Conservation (phyloP, 2,113 vertebrate species). For the Steatornis caripensis region DNA sequence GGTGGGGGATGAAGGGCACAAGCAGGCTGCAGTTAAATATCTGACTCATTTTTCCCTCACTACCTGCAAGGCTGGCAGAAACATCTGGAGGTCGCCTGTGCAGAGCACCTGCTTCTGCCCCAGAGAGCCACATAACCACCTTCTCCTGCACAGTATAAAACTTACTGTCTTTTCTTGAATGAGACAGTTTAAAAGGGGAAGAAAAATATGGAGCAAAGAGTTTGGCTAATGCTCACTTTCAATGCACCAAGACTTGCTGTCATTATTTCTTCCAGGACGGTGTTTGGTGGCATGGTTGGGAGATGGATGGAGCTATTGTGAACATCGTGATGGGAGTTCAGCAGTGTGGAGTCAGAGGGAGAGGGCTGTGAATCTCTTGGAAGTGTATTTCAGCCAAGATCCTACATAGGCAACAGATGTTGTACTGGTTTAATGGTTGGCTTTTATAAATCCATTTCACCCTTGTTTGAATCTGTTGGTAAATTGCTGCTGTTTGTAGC, state of each 20-base stretch:
- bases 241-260: neutral
- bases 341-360: neutral
- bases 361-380: slow-evolving; percentile 20
- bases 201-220: neutral
- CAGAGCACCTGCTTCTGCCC: neutral
- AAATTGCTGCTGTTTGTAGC: neutral
- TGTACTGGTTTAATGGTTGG: neutral
- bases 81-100: neutral
- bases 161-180: neutral
- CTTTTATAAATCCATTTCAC: neutral
- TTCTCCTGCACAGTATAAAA: neutral
- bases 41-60: neutral
- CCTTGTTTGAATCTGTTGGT: neutral
- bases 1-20: neutral
- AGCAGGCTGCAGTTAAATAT: neutral
- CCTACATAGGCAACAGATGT: neutral
- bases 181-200: slow-evolving; percentile 42
- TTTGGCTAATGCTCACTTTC: neutral
- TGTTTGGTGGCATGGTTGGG: slow-evolving; percentile 1
- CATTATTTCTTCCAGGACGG: neutral
- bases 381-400: neutral
- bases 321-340: neutral
- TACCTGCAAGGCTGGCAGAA: neutral
- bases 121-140: neutral
- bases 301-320: slow-evolving; percentile 29